Evolutionary conservation across 2,888 invertebrate species (phyloP).

Genomic region (Zeuzera pyrina): DNA sequence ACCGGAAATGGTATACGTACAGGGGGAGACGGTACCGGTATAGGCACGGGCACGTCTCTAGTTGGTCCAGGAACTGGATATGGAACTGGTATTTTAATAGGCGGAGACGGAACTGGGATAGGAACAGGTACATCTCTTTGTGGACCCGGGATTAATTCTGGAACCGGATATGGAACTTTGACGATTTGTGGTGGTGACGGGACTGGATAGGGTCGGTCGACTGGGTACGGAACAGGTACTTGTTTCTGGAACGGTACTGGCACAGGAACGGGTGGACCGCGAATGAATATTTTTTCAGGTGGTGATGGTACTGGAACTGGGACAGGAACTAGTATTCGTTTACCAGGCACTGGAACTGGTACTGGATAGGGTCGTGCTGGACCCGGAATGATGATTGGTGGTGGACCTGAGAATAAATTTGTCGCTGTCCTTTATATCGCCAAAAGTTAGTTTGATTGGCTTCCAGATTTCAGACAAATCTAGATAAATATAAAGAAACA

Average conservation of each 20-base stretch:
- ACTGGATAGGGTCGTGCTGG: constrained; percentile 51
- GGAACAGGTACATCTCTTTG: constrained; percentile 2
- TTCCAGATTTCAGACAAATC: too few relatives aligned
- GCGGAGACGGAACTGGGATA: neutral
- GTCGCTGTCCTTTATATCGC: too few relatives aligned
- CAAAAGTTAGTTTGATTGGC: too few relatives aligned
- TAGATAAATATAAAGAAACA: too few relatives aligned
- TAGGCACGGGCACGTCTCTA: constrained; percentile 24
- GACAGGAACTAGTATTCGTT: constrained; percentile 33
- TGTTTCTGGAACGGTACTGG: constrained; percentile 21
- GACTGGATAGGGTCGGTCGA: constrained; percentile 35
- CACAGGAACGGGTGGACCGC: constrained; percentile 20
- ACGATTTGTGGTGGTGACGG: constrained; percentile 29
- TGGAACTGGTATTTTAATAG: neutral
- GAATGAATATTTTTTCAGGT: constrained; percentile 37
- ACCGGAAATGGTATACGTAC: constrained; percentile 34
- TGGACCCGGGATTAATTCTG: constrained; percentile 24
- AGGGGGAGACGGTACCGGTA: constrained; percentile 36
- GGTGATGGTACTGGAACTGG: constrained; percentile 39
- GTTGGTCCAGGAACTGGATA: constrained; percentile 11
- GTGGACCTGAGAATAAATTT: constrained; percentile 37
- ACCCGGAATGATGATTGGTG: constrained; percentile 43
- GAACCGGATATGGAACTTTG: constrained; percentile 23
- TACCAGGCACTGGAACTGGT: constrained; percentile 33
- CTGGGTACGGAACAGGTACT: constrained; percentile 14